Percentiles rank a stretch among this genome's conserved stretches.
phyloP scores from a whole-genome alignment of 2,797 vertebrate genomes.

The Sebastes vulpes region DNA sequence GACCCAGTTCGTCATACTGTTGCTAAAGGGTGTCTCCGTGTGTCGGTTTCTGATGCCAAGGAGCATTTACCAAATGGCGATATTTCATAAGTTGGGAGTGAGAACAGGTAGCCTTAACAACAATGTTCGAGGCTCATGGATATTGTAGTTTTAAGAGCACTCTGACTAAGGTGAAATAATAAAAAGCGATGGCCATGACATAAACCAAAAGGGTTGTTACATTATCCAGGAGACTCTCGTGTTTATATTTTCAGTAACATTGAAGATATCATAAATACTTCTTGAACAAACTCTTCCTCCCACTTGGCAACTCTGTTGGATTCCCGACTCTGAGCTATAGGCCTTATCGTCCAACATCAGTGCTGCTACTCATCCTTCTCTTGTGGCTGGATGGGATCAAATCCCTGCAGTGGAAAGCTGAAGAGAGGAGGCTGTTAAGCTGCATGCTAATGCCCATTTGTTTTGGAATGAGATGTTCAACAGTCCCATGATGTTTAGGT shows the following conservation, averaged over 20 bases:
- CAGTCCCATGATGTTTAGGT: neutral
- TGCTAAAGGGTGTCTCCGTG: rapidly evolving
- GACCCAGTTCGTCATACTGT: too few species aligned
- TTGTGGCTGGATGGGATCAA: neutral
- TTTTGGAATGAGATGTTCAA: neutral
- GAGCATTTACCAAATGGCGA: too few species aligned
- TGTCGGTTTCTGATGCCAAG: too few species aligned
- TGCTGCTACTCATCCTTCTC: neutral
- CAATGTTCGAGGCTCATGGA: too few species aligned
- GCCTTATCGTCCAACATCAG: neutral
- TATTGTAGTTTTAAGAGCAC: too few species aligned
- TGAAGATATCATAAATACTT: neutral
- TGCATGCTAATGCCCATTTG: neutral
- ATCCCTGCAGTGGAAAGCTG: neutral
- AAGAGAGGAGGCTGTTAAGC: neutral
- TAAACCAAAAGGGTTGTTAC: neutral
- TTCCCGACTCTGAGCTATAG: rapidly evolving
- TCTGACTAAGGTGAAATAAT: too few species aligned
- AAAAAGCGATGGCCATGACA: neutral
- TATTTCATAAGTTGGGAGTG: too few species aligned
- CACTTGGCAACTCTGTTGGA: neutral
- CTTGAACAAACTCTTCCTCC: neutral
- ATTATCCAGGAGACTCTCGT: neutral
- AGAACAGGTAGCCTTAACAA: too few species aligned
- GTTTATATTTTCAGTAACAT: neutral